Percentiles rank a stretch among this genome's conserved stretches.
Evolutionary conservation across 2,888 invertebrate species (phyloP).

Genomic region (Ophioninae sp.): DNA sequence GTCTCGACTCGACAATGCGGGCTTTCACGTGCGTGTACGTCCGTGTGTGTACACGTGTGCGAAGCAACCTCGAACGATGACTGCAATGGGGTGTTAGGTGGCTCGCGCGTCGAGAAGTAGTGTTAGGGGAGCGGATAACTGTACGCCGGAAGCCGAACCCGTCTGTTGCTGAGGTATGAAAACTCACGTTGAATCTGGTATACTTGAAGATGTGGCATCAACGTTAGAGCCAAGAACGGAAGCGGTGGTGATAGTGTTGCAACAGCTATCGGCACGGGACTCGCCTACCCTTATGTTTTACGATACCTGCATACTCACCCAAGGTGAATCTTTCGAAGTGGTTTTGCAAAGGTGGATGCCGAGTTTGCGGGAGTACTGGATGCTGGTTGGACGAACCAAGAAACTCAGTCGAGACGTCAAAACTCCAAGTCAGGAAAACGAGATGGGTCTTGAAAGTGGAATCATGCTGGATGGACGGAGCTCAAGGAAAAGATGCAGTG

Average conservation of each 20-base stretch:
- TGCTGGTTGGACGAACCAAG: conserved; percentile 45
- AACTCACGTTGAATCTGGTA: conserved; percentile 39
- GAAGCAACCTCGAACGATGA: conserved; percentile 24
- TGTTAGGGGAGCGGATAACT: conserved; percentile 24
- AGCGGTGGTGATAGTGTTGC: conserved; percentile 31
- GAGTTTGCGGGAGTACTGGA: conserved; percentile 26
- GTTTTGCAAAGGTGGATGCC: conserved; percentile 34
- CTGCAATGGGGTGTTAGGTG: conserved; percentile 27
- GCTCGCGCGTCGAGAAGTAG: conserved; percentile 10
- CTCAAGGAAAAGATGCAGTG: conserved; percentile 47
- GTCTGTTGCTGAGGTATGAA: conserved; percentile 38
- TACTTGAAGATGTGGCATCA: conserved; percentile 24
- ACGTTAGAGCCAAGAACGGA: conserved; percentile 14
- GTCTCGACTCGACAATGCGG: conserved; percentile 24
- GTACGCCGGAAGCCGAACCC: conserved; percentile 32
- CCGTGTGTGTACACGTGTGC: conserved; percentile 16
- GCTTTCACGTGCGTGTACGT: neutral
- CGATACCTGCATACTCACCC: conserved; percentile 60
- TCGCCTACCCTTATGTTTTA: conserved; percentile 64
- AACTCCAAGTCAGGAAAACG: conserved; percentile 4
- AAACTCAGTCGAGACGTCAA: conserved; percentile 39
- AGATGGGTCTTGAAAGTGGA: conserved; percentile 31
- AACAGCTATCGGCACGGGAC: conserved; percentile 53
- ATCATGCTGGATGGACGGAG: conserved; percentile 32
- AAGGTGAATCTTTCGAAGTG: conserved; percentile 59